Base-by-base conservation (phyloP, 2,797 vertebrate species). In the Eutrigla gurnardus region DNA sequence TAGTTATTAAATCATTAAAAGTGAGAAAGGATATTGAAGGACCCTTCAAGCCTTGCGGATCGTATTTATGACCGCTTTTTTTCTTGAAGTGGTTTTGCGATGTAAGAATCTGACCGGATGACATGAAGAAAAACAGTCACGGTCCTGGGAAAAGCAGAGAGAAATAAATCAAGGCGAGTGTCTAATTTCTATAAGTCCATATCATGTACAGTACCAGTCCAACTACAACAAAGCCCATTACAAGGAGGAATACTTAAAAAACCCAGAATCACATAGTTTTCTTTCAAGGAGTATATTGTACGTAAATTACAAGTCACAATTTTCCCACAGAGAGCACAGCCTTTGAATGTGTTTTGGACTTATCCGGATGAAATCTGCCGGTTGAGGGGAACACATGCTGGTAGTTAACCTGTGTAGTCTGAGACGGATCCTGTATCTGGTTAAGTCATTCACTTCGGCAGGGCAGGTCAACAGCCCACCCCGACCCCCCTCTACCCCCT, bases 371-470 rank as follows among this genome's bases (percentile, higher is more conserved):
- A 87, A 72, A 70, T 52, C 67, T 62, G 58, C 15, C 33, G 15
- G 72, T 73, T 43, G 2, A 57, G 69, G 14, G 25, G n/a, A 88
- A 86, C 86, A 90, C 81, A 88, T 90, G 86, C 86, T 82, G 83
- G 52, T 78, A 40, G 74, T 92, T 89, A 88, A 90, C 85, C 89
- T 83, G 85, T 36, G 55, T 66, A 60, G 89, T 88, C 88, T 89
- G 70, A 66, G 68, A 78, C 69, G 9, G 86, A 89, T 92, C 89
- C 89, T 87, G 89, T 88, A 80, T 91, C 90, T 92, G 91, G 18
- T 86, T 86, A 90, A 92, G 92, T 81, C 90, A 85, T 92, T 93
- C 74, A 81, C 84, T 86, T 83, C 78, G 78, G 82, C 50, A 3
- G 65, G 46, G 75, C 78, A 65, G 86, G 87, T 87, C 84, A 82